Percentiles rank a stretch among this genome's conserved stretches.
Conservation (phyloP, 2,113 vertebrate genomes). For the Mola mola region DNA sequence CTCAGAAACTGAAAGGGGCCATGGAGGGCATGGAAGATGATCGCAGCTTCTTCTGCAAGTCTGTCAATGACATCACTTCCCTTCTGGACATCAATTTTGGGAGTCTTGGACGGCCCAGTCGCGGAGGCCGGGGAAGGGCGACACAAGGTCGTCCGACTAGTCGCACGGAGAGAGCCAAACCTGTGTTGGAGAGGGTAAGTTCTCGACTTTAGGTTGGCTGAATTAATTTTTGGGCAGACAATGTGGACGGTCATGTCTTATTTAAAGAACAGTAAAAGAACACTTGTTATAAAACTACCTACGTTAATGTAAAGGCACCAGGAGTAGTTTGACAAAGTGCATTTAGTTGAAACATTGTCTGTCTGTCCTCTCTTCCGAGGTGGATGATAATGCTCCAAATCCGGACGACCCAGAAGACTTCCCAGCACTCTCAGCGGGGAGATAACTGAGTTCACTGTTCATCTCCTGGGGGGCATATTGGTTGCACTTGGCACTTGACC, state of each 20-base stretch:
- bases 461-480: slow-evolving; percentile 13
- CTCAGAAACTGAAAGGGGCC: slow-evolving; percentile 47
- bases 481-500: slow-evolving; percentile 45
- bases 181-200: slow-evolving; percentile 65
- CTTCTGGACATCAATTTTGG: slow-evolving; percentile 95
- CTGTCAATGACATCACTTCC: slow-evolving; percentile 94
- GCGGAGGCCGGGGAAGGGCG: slow-evolving; percentile 85
- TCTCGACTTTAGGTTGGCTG: not conserved
- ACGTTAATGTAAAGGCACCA: too few species aligned
- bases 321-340: too few species aligned
- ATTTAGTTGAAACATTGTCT: too few species aligned
- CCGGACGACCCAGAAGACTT: slow-evolving; percentile 95
- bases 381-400: slow-evolving; percentile 82
- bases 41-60: slow-evolving; percentile 81
- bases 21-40: slow-evolving; percentile 76
- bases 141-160: slow-evolving; percentile 79
- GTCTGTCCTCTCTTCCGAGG: slow-evolving; percentile 30
- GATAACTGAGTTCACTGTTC: slow-evolving; percentile 30
- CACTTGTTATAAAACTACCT: too few species aligned
- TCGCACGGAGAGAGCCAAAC: slow-evolving; percentile 62
- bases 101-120: slow-evolving; percentile 84
- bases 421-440: slow-evolving; percentile 84
- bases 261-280: too few species aligned
- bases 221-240: not conserved
- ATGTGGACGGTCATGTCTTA: too few species aligned